Base-by-base conservation (phyloP, 64 coral and sea anemone genomes). In the Porites australiensis region DNA sequence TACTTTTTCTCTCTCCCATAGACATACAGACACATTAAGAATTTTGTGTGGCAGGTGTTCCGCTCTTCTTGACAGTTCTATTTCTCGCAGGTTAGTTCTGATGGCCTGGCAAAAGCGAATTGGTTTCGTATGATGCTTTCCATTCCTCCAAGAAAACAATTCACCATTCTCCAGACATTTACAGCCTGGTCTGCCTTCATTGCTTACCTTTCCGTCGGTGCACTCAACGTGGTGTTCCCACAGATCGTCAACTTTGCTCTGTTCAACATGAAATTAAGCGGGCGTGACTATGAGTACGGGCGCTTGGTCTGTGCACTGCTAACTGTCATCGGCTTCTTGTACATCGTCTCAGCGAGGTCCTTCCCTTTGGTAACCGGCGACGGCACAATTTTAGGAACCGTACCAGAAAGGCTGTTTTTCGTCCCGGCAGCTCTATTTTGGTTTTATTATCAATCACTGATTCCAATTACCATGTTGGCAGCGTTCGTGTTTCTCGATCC, bases 301-400 rank as follows among this genome's bases (percentile, higher is more conserved):
- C 63, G 65, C 15, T 18, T 91, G 6, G 21, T 15, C 23, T 47
- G 89, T 52, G 16, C 48, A 1, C 7, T 12, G 19, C 49, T 91
- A n/a, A n/a, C 66, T 82, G 64, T 83, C 14, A 82, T 91, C 20
- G 89, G 89, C 6, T 82, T 91, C 22, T 10, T 82, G 6, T 91
- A 91, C 52, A 19, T 91, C 48, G 77, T 72, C 0, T 72, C 16
- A 13, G 89, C 61, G 54, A 51, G 64, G 22, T 71, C 78, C 62
- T 44, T 13, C n/a, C 65, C 89, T 5, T 14, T 13, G 0, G 49
- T 91, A 2, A 6, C 20, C 16, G 89, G 89, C 18, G 73, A 70
- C 67, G 89, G 89, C 4, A 37, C 75, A 5, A 82, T 91, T 59
- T 27, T 72, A 3, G 89, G 74, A 82, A 70, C 77, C 55, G 79